Conservation (phyloP, 2,113 vertebrate genomes). For the Stomatorhinus ivindoensis region DNA sequence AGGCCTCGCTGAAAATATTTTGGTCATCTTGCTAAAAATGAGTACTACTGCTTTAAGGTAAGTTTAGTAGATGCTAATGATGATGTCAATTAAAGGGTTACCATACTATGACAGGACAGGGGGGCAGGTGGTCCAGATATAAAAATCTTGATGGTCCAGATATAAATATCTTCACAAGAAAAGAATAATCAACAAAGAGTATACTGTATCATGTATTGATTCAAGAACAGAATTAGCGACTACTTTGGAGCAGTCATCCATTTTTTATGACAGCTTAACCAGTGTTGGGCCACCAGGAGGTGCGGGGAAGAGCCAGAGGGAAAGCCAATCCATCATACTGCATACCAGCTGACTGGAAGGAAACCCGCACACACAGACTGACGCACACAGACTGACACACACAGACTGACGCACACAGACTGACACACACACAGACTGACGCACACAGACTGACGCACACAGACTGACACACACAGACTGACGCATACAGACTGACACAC, state of each 20-base stretch:
- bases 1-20: neutral
- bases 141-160: neutral
- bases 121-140: neutral
- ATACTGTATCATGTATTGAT: neutral
- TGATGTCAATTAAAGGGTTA: neutral
- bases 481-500: too few species aligned
- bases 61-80: neutral
- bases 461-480: too few species aligned
- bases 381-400: too few species aligned
- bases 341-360: neutral
- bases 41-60: neutral
- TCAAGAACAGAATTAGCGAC: neutral
- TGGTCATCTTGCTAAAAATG: neutral
- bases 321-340: neutral
- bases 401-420: too few species aligned
- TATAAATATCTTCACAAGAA: neutral
- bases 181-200: neutral
- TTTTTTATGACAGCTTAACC: neutral
- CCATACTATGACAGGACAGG: neutral
- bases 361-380: neutral
- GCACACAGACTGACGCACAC: neutral
- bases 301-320: neutral
- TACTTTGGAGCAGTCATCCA: neutral
- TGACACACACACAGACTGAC: too few species aligned
- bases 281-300: neutral